phyloP scores from a whole-genome alignment of 2,113 vertebrate species.

The Pandion haliaetus region DNA sequence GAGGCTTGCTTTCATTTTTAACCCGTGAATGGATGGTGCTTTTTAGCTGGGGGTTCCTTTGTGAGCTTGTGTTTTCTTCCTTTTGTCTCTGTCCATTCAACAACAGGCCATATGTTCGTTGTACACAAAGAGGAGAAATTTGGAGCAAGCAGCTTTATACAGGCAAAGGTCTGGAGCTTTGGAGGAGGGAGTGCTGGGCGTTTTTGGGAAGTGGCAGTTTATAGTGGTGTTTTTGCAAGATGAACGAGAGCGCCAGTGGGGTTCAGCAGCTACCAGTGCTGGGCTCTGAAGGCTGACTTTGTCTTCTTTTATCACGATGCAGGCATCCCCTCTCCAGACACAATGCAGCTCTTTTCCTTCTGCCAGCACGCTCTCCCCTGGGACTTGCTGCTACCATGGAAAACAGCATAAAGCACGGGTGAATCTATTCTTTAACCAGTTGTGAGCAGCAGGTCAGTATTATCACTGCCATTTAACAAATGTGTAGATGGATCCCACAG shows the following conservation, averaged over 20 bases:
- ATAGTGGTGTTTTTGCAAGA: accelerated
- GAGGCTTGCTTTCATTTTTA: not conserved
- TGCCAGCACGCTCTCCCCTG: not conserved
- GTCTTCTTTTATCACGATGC: not conserved
- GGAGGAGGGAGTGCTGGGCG: accelerated
- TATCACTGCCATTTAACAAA: accelerated
- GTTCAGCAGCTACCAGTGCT: not conserved
- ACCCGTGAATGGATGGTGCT: not conserved
- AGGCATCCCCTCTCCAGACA: not conserved
- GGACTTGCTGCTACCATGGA: not conserved
- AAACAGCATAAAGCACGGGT: not conserved
- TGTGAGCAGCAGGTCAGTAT: not conserved
- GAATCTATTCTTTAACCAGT: not conserved
- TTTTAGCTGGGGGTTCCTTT: not conserved
- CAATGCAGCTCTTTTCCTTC: not conserved
- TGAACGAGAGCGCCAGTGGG: not conserved
- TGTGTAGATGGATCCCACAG: not conserved
- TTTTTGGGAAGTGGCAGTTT: not conserved
- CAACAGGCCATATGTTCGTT: accelerated
- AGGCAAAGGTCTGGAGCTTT: not conserved
- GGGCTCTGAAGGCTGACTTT: not conserved
- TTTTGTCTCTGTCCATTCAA: not conserved
- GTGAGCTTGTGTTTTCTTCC: not conserved
- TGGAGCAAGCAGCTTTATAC: not conserved
- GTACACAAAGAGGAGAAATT: not conserved